Conservation (phyloP, 1,140 invertebrate genomes). For the Drosophila triauraria region DNA sequence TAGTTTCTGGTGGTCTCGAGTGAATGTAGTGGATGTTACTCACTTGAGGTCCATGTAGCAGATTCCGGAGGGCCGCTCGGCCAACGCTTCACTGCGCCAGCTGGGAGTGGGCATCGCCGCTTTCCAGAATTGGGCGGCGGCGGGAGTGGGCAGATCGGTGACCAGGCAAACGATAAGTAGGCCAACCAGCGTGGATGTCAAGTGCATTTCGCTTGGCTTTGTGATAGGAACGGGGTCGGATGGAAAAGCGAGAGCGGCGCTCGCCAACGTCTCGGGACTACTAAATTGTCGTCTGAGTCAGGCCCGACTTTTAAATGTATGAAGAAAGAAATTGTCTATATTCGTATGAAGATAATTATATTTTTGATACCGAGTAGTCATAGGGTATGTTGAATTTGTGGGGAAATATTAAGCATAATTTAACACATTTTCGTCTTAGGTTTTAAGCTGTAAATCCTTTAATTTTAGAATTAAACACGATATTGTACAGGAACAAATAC, state of each 20-base stretch:
- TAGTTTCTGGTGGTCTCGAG: too few relatives aligned
- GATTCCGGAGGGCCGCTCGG: constrained; percentile 48
- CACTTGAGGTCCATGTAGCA: constrained; percentile 39
- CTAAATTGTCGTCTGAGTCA: constrained; percentile 42
- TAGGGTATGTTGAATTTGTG: constrained; percentile 9
- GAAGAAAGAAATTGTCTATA: constrained; percentile 47
- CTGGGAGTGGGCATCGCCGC: background rate
- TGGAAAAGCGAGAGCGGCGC: constrained; percentile 11
- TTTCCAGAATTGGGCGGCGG: constrained; percentile 57
- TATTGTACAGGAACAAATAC: background rate
- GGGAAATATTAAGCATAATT: too few relatives aligned
- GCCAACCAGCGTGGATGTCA: constrained; percentile 33
- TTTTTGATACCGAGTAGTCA: constrained; percentile 7
- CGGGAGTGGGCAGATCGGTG: constrained; percentile 13
- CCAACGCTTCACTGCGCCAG: constrained; percentile 32
- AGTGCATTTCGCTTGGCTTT: constrained; percentile 37
- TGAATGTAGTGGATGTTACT: background rate
- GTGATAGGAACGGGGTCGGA: constrained; percentile 26
- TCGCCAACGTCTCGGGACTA: constrained; percentile 37
- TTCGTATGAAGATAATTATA: constrained; percentile 33
- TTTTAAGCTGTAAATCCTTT: too few relatives aligned
- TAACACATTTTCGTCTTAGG: background rate
- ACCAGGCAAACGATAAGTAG: constrained; percentile 45
- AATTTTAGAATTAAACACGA: background rate
- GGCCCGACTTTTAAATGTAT: constrained; percentile 33